Evolutionary conservation across 2,888 invertebrate species (phyloP), one percentile per base, ranked within the genome.

Genomic region (Coronaproctus castanopsis): DNA sequence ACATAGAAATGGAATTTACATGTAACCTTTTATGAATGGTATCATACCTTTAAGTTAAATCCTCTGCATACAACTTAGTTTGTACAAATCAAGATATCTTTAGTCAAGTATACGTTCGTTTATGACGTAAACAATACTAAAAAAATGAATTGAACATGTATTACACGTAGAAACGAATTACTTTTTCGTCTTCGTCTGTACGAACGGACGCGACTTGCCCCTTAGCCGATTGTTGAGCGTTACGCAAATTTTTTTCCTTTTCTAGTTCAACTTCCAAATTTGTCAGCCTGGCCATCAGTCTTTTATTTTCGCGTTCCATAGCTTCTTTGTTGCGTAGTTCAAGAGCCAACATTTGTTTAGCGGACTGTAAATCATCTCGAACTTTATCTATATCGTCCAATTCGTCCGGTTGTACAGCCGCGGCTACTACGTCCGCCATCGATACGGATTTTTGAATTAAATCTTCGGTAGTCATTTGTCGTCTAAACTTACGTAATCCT

Each of bases 381-480:
- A 67, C 83, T 69, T 85, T 87, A 68, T 91, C 91, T 66, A 91
- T 90, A 68, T 91, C 91, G 66, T 91, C 90, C 77, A 89, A 80
- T 68, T 90, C 90, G 69, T 90, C 89, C 0, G 73, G 71, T 24
- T 73, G 68, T 19, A 79, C 80, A 66, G 84, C 85, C 1, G 70
- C 70, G 8, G 70, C 70, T 2, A 71, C 70, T 63, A 76, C 73
- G 63, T 76, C 76, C 21, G 81, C 73, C 70, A 76, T 83, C 3
- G 85, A 85, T 72, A 83, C 82, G 0, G 85, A 85, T 70, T 88
- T 88, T 66, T 85, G 85, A 54, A 87, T 81, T 72, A 88, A 87
- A 69, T 90, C 89, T 69, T 90, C 90, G 65, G 89, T 86, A 1
- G 90, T 90, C 81, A 88, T 80, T 71, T 90, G 90, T 67, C 89